These are phyloP conservation scores for Carduelis carduelis DNA, from an alignment of 2,797 vertebrate genomes.

Conservation along the genomic window DNA sequence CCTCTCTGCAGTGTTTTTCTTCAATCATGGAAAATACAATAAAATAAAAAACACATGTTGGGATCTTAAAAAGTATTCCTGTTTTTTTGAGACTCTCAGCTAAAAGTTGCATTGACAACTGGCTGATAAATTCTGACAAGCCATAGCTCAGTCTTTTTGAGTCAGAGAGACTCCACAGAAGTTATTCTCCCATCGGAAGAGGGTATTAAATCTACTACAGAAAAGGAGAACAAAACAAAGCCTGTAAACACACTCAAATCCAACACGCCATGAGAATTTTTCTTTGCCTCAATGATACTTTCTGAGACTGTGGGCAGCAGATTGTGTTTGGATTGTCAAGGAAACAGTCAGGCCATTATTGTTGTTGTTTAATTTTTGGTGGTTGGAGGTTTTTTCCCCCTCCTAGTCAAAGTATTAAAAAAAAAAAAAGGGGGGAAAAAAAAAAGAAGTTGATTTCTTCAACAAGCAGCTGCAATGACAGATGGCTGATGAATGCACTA, in stretches of 20 bases:
- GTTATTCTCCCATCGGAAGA: background rate
- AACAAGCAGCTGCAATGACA: conserved; percentile 70
- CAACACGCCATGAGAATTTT: background rate
- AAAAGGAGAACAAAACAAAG: conserved; percentile 9
- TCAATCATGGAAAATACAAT: background rate
- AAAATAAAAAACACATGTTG: conserved; percentile 22
- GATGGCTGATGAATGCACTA: conserved; percentile 71
- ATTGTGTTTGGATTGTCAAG: conserved; percentile 64
- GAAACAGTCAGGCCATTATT: conserved; percentile 53
- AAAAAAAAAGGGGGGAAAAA: background rate
- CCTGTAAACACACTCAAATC: background rate
- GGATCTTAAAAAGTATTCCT: background rate
- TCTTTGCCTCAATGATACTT: background rate
- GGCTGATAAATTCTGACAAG: background rate
- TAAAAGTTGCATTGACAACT: background rate
- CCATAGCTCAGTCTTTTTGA: background rate
- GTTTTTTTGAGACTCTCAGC: background rate
- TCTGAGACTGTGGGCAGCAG: conserved; percentile 31
- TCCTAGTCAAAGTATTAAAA: conserved; percentile 32
- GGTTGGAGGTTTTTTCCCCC: background rate
- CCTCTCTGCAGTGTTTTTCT: background rate
- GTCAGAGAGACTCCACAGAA: background rate
- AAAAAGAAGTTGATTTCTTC: conserved; percentile 51
- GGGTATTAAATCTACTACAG: background rate
- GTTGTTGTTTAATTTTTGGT: conserved; percentile 60